These are phyloP conservation scores for Schizopygopsis pylzovi DNA, from an alignment of 2,797 vertebrate species.

Conservation along the genomic window DNA sequence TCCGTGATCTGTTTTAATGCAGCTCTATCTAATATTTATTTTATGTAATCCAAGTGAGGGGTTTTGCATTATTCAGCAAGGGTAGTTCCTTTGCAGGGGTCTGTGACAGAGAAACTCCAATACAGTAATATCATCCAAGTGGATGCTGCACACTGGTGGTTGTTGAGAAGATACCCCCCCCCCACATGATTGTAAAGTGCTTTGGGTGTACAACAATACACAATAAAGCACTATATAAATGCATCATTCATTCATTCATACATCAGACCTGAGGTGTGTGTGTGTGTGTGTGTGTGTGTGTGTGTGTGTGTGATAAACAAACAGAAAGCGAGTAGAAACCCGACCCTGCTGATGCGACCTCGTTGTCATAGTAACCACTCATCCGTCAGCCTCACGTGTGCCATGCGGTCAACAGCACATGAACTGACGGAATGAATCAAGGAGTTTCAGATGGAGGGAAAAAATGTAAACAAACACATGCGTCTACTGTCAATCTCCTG, in stretches of 20 bases:
- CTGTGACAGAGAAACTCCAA: background rate
- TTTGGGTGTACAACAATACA: too few relatives aligned
- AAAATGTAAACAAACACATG: conserved; percentile 11
- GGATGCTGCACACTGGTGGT: too few relatives aligned
- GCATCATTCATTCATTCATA: too few relatives aligned
- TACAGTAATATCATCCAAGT: background rate
- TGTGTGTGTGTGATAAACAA: background rate
- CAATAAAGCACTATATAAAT: too few relatives aligned
- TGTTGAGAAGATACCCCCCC: too few relatives aligned
- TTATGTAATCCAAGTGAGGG: background rate
- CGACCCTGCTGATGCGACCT: background rate
- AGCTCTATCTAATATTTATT: conserved; percentile 3
- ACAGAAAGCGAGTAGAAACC: background rate
- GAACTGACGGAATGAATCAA: conserved; percentile 2
- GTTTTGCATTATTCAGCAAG: conserved; percentile 9
- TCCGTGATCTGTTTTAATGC: background rate
- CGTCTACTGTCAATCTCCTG: background rate
- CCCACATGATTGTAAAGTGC: too few relatives aligned
- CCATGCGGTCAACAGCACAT: conserved; percentile 13
- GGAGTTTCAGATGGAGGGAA: background rate
- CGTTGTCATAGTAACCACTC: conserved; percentile 16
- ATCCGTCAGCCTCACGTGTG: background rate
- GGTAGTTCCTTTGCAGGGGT: background rate
- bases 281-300: background rate
- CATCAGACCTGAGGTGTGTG: background rate